Percentiles rank a stretch among this genome's conserved stretches.
phyloP scores from a whole-genome alignment of 2,113 vertebrate species.

The Phoenicopterus ruber region DNA sequence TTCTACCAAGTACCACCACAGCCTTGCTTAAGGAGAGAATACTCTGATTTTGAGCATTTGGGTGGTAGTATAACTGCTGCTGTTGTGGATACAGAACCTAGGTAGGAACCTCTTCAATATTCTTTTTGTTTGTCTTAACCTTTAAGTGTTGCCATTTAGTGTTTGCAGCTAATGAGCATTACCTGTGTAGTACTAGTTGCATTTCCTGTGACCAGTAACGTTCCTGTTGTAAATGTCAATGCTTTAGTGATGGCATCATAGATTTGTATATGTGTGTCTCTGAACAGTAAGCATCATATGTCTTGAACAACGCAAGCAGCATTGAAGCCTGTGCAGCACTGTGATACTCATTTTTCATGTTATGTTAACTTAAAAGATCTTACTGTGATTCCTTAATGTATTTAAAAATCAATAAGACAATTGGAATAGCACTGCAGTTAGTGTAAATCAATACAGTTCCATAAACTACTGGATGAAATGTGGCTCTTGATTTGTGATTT shows the following conservation, averaged over 20 bases:
- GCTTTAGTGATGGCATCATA: not conserved
- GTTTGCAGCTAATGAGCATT: not conserved
- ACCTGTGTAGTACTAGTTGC: not conserved
- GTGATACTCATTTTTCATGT: not conserved
- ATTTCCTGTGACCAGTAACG: not conserved
- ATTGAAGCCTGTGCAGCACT: not conserved
- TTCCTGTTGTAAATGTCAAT: not conserved
- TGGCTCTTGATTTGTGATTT: not conserved
- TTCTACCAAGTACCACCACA: not conserved
- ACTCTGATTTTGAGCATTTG: not conserved
- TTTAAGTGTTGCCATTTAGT: not conserved
- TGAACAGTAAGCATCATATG: not conserved
- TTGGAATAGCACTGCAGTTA: not conserved
- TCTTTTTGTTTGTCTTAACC: not conserved
- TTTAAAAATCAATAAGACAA: not conserved
- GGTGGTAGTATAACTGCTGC: not conserved
- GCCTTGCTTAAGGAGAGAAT: slow-evolving; percentile 26
- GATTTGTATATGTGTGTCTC: not conserved
- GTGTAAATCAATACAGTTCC: not conserved
- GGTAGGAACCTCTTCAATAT: slow-evolving; percentile 64
- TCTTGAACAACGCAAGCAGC: not conserved
- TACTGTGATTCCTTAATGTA: not conserved
- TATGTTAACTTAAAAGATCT: not conserved
- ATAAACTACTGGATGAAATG: not conserved
- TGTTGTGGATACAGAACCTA: slow-evolving; percentile 23